phyloP scores from a whole-genome alignment of 2,888 invertebrate genomes.

The Endotricha flammealis region DNA sequence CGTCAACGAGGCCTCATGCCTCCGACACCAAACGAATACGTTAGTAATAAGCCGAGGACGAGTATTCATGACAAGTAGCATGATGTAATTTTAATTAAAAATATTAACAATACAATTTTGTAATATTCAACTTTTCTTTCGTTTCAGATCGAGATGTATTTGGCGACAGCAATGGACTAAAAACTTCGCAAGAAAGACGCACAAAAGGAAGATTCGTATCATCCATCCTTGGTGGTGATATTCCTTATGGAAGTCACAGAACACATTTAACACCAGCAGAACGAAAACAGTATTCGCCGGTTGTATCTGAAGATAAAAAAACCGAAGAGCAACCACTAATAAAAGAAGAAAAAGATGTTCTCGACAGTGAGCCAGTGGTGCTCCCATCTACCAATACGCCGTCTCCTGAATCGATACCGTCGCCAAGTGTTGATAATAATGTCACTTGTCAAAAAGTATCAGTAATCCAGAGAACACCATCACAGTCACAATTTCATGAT shows the following conservation, averaged over 20 bases:
- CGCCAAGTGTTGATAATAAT: conserved; percentile 81
- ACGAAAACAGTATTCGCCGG: conserved; percentile 86
- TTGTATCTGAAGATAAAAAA: conserved; percentile 77
- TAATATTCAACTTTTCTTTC: conserved; percentile 25
- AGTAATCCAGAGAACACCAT: conserved; percentile 89
- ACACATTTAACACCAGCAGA: conserved; percentile 89
- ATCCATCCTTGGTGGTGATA: conserved; percentile 88
- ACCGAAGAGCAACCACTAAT: conserved; percentile 71
- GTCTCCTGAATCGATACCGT: conserved; percentile 77
- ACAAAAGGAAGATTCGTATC: conserved; percentile 84
- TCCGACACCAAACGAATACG: conserved; percentile 65
- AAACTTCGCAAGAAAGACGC: conserved; percentile 47
- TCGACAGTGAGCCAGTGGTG: conserved; percentile 81
- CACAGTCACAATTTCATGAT: conserved; percentile 68
- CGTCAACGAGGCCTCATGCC: conserved; percentile 71
- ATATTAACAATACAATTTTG: background rate
- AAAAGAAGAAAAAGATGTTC: conserved; percentile 81
- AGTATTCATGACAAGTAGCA: conserved; percentile 37
- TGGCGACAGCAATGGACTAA: conserved; percentile 54
- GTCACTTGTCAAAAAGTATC: conserved; percentile 85
- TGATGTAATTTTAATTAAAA: conserved; percentile 12
- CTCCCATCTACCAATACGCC: conserved; percentile 71
- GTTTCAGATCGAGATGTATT: conserved; percentile 76
- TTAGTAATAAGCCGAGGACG: conserved; percentile 56
- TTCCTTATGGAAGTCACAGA: conserved; percentile 87